These are phyloP conservation scores for Macrotis lagotis DNA, from an alignment of 2,113 vertebrate genomes.

Conservation along the genomic window DNA sequence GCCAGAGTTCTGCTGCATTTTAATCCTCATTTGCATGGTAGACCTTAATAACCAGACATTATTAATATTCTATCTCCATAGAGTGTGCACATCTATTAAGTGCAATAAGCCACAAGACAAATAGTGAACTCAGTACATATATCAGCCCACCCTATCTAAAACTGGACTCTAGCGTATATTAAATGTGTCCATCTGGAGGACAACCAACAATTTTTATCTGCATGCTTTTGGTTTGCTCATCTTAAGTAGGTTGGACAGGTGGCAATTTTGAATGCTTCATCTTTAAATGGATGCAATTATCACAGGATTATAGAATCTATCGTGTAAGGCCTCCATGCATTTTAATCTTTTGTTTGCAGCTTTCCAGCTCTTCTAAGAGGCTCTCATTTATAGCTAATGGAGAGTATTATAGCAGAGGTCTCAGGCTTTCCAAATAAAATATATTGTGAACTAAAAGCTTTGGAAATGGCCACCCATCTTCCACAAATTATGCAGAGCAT, in stretches of 20 bases:
- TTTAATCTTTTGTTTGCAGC: slow-evolving; percentile 79
- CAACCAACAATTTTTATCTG: slow-evolving; percentile 58
- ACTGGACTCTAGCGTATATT: slow-evolving; percentile 8
- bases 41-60: slow-evolving; percentile 23
- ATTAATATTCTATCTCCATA: neutral
- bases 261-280: slow-evolving; percentile 74
- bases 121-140: neutral
- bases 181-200: slow-evolving; percentile 23
- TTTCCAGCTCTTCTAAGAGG: slow-evolving; percentile 51
- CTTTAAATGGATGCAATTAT: slow-evolving; percentile 76
- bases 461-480: slow-evolving; percentile 47
- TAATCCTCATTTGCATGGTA: slow-evolving; percentile 39
- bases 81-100: neutral
- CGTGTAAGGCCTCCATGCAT: slow-evolving; percentile 64
- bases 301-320: slow-evolving; percentile 67
- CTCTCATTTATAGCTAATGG: slow-evolving; percentile 65
- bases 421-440: slow-evolving; percentile 71
- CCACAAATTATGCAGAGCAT: slow-evolving; percentile 62
- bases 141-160: slow-evolving; percentile 29
- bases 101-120: neutral
- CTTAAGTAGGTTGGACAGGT: slow-evolving; percentile 58
- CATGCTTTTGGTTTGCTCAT: slow-evolving; percentile 60
- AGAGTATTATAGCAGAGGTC: slow-evolving; percentile 54
- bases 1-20: neutral
- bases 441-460: slow-evolving; percentile 65